These are phyloP conservation scores for Vipera ursinii DNA, from an alignment of 2,797 vertebrate genomes.

Conservation along the genomic window DNA sequence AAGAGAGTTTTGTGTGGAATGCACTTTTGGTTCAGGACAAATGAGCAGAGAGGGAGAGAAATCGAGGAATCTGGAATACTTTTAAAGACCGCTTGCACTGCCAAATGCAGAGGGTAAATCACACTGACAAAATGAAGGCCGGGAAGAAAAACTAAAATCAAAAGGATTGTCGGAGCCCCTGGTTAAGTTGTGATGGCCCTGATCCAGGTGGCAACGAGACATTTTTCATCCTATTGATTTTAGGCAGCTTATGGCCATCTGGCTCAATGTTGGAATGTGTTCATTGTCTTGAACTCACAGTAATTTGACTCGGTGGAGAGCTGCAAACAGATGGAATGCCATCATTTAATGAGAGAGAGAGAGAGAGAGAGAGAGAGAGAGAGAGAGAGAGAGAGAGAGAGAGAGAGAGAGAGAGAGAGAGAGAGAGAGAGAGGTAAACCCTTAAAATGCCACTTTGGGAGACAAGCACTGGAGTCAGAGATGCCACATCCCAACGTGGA, in stretches of 20 bases:
- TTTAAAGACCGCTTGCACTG: neutral
- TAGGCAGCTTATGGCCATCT: no score
- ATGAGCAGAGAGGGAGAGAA: neutral
- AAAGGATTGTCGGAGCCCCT: neutral
- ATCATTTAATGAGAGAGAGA: neutral
- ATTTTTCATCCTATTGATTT: neutral
- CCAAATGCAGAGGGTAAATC: neutral
- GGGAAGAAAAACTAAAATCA: neutral
- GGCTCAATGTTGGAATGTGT: neutral
- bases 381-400: no score
- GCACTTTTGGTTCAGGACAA: conserved; percentile 1
- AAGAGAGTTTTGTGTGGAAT: neutral
- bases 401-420: no score
- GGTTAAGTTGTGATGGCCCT: neutral
- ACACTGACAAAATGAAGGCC: neutral
- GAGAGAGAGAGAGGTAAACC: no score
- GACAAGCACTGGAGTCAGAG: neutral
- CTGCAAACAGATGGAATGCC: no score
- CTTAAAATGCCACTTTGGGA: neutral
- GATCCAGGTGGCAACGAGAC: neutral
- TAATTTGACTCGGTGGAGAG: neutral
- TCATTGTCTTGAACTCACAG: neutral
- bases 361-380: no score
- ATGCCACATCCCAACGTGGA: no score
- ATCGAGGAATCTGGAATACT: neutral